A percentile compares a stretch with the other conserved stretches of the same genome.
phyloP scores from a whole-genome alignment of 2,888 invertebrate species.

The Chymomyza procnemis region DNA sequence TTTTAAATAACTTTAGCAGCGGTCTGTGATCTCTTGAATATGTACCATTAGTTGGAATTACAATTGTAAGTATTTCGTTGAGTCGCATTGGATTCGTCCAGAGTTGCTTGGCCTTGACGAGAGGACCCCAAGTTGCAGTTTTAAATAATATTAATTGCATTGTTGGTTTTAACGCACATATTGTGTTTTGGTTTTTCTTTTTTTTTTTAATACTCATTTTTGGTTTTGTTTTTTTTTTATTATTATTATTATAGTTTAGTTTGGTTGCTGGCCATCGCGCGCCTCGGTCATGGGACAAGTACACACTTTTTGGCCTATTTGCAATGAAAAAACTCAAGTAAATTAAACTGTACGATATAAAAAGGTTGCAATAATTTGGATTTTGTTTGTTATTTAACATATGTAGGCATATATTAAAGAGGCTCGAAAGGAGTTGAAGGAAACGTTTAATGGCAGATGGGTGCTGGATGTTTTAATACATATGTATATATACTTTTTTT shows the following conservation, averaged over 20 bases:
- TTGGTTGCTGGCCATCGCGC: conserved; percentile 79
- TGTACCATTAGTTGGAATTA: not conserved
- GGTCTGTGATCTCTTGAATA: not conserved
- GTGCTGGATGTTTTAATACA: conserved; percentile 18
- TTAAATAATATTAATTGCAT: conserved; percentile 43
- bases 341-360: conserved; percentile 75
- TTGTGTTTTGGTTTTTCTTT: conserved; percentile 50
- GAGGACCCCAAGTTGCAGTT: not conserved
- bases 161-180: conserved; percentile 43
- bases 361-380: conserved; percentile 52
- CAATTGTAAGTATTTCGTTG: conserved; percentile 2
- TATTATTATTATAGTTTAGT: conserved; percentile 65
- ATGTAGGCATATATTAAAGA: conserved; percentile 39
- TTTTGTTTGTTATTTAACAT: conserved; percentile 44
- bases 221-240: conserved; percentile 39
- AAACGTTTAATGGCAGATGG: conserved; percentile 8
- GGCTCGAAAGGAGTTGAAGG: conserved; percentile 40
- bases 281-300: conserved; percentile 80
- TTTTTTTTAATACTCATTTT: conserved; percentile 33
- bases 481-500: not conserved
- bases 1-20: not conserved
- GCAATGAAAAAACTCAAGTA: conserved; percentile 79
- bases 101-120: not conserved
- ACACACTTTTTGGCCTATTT: conserved; percentile 80
- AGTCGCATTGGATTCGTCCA: conserved; percentile 14